Evolutionary conservation across 1,140 invertebrate species (phyloP).

Genomic region (Anastrepha ludens): DNA sequence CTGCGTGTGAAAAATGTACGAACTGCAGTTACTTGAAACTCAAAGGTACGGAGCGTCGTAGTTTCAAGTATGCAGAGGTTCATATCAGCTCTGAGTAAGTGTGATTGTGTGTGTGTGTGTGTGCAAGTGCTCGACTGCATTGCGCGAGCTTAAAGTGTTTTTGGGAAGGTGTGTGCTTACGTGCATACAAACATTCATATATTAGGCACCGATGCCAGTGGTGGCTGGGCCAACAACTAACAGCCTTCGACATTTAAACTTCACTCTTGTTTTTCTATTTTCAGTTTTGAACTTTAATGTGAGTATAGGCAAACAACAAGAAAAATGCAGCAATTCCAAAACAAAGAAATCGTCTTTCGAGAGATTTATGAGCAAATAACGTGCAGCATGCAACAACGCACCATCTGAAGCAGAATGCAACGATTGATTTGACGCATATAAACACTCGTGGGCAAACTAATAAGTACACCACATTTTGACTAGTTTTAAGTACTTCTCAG

Average conservation of each 20-base stretch:
- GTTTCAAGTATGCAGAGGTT: not conserved
- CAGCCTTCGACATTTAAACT: constrained; percentile 32
- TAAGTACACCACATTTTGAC: too few species aligned
- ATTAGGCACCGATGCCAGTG: too few species aligned
- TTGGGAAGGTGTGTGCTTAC: not conserved
- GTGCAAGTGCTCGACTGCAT: not conserved
- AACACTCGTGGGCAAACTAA: too few species aligned
- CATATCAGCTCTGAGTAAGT: not conserved
- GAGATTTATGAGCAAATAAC: constrained; percentile 41
- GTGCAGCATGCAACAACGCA: constrained; percentile 28
- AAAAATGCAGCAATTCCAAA: not conserved
- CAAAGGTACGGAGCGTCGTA: not conserved
- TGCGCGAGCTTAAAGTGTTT: not conserved
- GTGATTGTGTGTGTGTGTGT: too few species aligned
- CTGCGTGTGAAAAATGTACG: constrained; percentile 36
- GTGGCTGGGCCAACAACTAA: not conserved
- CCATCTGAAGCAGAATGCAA: not conserved
- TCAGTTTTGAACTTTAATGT: not conserved
- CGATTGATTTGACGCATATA: too few species aligned
- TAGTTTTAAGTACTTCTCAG: too few species aligned
- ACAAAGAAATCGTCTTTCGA: not conserved
- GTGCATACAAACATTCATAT: too few species aligned
- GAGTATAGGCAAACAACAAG: not conserved
- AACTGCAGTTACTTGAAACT: not conserved
- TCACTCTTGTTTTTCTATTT: not conserved